Base-by-base conservation (phyloP, 2,113 vertebrate species). In the Tapirus terrestris region DNA sequence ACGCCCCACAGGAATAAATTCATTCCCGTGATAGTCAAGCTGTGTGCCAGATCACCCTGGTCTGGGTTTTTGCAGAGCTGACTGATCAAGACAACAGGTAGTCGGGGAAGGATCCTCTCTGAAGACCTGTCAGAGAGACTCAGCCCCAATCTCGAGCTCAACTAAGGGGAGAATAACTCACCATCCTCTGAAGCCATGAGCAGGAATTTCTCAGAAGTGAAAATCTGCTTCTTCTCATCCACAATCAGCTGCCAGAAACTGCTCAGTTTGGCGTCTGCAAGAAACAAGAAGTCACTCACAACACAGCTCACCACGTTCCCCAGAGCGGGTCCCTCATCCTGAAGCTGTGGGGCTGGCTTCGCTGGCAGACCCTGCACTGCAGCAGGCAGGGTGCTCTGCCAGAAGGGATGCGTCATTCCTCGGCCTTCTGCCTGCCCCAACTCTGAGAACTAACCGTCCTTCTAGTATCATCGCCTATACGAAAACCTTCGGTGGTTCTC, bases 141-240 rank as follows among this genome's bases (percentile, higher is more conserved):
- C 2, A 1, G 60, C 4, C 84, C 86, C 48, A 65, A 43, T 8
- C 33, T 61, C 10, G 3, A 27, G 36, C 39, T 85, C 53, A 51
- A 33, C 48, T 11, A 21, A 73, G 23, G 16, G 12, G 27, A 3
- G 3, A 33, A 39, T 56, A 89, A 97, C 99, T 99, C 98, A 99
- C 99, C 99, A 98, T 99, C 99, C 73, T 99, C 99, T 9, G 98
- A 99, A 8, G 99, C 99, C 98, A 99, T 99, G 13, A 99, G 99
- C 48, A 99, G 98, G 95, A 99, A 99, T 98, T 99, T 99, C 98
- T 99, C 99, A 25, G 99, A 99, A 56, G 99, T 99, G 98, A 99
- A 99, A 18, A 99, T 97, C 16, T 99, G 99, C 94, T 99, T 99
- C 97, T 99, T 99, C 97, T 99, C 99, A 99, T 99, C 99, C 95